Evolutionary conservation across 2,113 vertebrate genomes (phyloP).

Genomic region (Hepsetus odoe): DNA sequence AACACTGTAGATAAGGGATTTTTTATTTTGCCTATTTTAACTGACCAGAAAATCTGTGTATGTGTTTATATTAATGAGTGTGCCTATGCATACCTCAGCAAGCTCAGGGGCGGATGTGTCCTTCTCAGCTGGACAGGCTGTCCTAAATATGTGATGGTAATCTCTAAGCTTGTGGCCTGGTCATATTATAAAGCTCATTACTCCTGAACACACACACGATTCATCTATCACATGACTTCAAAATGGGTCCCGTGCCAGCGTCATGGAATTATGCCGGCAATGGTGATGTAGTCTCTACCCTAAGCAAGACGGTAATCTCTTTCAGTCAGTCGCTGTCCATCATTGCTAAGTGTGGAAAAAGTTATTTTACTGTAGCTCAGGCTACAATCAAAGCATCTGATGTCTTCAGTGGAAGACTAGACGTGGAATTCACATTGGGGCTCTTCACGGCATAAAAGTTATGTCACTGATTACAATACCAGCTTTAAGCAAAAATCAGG

Average conservation of each 20-base stretch:
- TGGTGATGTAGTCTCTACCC: not conserved
- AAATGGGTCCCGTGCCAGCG: not conserved
- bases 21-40: not conserved
- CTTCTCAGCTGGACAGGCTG: conserved; percentile 13
- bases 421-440: not conserved
- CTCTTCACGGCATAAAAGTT: not conserved
- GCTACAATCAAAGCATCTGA: not conserved
- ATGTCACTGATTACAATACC: not conserved
- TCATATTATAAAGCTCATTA: conserved; percentile 44
- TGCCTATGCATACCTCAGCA: not conserved
- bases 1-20: too few species aligned
- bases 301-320: not conserved
- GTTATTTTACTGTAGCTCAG: not conserved
- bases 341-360: not conserved
- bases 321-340: not conserved
- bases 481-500: too few species aligned
- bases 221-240: conserved; percentile 1
- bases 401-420: too few species aligned
- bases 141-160: conserved; percentile 34
- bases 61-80: conserved; percentile 2
- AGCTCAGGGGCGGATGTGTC: conserved; percentile 16
- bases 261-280: conserved; percentile 3
- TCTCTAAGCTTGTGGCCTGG: conserved; percentile 32
- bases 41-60: not conserved
- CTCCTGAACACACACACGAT: conserved; percentile 13